Evolutionary conservation across 30 jellyfish, hydroid and myxozoan genomes (phyloP), one percentile per base, ranked within the genome.

Genomic region (Cassiopea xamachana): DNA sequence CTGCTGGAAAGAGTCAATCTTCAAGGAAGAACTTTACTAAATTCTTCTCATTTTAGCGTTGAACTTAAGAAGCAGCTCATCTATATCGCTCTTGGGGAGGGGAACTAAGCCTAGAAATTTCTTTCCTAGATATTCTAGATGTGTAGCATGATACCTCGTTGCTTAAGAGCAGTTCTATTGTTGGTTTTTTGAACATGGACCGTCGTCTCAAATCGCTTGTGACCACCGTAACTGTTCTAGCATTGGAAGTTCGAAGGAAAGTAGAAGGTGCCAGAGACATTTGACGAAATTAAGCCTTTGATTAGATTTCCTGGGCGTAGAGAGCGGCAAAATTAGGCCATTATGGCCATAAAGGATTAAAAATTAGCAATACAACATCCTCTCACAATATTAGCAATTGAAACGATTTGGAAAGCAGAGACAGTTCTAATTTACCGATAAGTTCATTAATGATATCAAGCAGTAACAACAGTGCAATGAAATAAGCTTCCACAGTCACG

Each of bases 251-350:
- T 10, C 50, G 14, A n/a, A 39, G 7, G 51, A 71, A n/a, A 55
- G 19, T 19, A 71, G 19, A 8, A 17, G 87, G 87, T 75, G 87
- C 87, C 87, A 78, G 71, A 78, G 73, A 49, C 14, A 17, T 49
- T 48, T 75, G 46, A n/a, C 50, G 87, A 48, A 15, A 49, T n/a
- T 49, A 78, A 15, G 49, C 71, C 59, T 78, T 78, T 50, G 87
- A 60, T 78, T 5, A 19, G 75, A 78, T 78, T 78, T 78, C 87
- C 87, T 78, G 87, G 87, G 87, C 87, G 75, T 78, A 48, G 15
- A 60, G 74, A 60, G 69, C 87, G 87, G 87, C 71, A 51, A 27
- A 13, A 51, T 60, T 78, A 14, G 69, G 87, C 6, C 50, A 78
- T 78, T 49, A 46, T 3, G 74, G 71, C 15, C 50, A 46, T 78